phyloP scores from a whole-genome alignment of 1,140 invertebrate genomes.

The Drosophila sp. region DNA sequence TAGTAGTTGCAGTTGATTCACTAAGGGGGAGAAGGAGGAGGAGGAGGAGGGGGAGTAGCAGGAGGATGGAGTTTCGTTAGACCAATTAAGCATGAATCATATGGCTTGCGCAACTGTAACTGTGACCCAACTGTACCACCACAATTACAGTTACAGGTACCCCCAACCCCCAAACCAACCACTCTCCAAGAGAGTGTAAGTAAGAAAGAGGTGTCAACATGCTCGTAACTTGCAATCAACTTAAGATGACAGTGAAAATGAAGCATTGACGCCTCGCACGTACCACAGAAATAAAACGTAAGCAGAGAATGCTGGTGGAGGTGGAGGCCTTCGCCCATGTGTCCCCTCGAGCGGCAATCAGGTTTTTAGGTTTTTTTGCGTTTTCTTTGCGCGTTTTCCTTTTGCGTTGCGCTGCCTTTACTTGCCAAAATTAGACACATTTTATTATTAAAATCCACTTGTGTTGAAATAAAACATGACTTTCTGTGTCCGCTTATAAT shows the following conservation, averaged over 20 bases:
- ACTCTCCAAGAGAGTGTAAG: background rate
- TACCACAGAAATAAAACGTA: slow-evolving; percentile 51
- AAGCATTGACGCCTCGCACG: slow-evolving; percentile 83
- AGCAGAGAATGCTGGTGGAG: slow-evolving; percentile 55
- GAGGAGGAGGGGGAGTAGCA: too few relatives aligned
- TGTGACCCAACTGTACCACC: slow-evolving; percentile 7
- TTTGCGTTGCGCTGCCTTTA: background rate
- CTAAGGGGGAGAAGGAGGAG: background rate
- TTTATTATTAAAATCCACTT: slow-evolving; percentile 82
- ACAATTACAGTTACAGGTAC: slow-evolving; percentile 63
- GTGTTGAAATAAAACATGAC: slow-evolving; percentile 81
- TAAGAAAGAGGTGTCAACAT: slow-evolving; percentile 65
- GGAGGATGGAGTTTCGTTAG: slow-evolving; percentile 21
- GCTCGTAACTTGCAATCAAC: slow-evolving; percentile 83
- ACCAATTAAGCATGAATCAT: slow-evolving; percentile 79
- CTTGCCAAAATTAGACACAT: slow-evolving; percentile 77
- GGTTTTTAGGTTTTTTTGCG: slow-evolving; percentile 42
- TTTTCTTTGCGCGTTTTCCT: slow-evolving; percentile 1
- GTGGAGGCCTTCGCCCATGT: slow-evolving; percentile 35
- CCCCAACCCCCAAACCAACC: too few relatives aligned
- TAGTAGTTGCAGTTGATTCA: slow-evolving; percentile 16
- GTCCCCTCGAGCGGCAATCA: slow-evolving; percentile 53
- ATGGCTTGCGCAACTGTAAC: slow-evolving; percentile 53
- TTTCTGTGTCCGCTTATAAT: slow-evolving; percentile 79
- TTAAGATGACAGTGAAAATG: slow-evolving; percentile 83